Evolutionary conservation across 1,140 invertebrate genomes (phyloP), one percentile per base, ranked within the genome.

Genomic region (Sinonovacula constricta): DNA sequence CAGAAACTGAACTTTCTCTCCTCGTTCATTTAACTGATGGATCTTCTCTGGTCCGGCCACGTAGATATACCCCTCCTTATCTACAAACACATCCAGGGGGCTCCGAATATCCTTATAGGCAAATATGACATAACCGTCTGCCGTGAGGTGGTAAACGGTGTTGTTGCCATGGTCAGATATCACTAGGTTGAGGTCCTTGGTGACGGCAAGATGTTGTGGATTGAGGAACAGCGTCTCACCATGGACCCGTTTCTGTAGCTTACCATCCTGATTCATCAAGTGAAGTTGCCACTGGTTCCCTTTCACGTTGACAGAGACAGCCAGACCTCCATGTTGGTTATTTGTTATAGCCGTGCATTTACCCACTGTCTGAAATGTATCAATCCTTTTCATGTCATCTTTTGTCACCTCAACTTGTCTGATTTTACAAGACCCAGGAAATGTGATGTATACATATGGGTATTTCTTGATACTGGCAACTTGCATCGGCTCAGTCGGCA

Each of bases 211-310:
- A 31, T 75, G 71, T 36, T 75, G 59, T 24, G 71, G 71, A n/a
- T 75, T 75, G 12, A 75, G n/a, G 31, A 75, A 75, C 2, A 75
- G 30, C 14, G 15, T 53, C 51, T 75, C 71, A 3, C 59, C 59
- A 7, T 63, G 59, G 24, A 75, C 39, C 30, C 60, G 39, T 30
- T 75, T 75, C 60, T 75, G 71, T 5, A 75, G 22, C 22, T 65
- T 36, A 4, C 71, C 71, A 1, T 28, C 36, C 15, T 56, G 4
- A 34, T 75, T 75, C 71, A 75, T 75, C 18, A 75, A 33, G 34
- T 75, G 71, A 24, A 75, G 60, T 34, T 75, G 71, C 71, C 71
- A 75, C 15, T 75, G 71, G 60, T 75, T 75, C 12, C 71, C 71
- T 53, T 22, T 56, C 0, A 56, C 54, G 39, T 75, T 75, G 10